phyloP scores from a whole-genome alignment of 2,797 vertebrate genomes.

The Mallotus villosus region DNA sequence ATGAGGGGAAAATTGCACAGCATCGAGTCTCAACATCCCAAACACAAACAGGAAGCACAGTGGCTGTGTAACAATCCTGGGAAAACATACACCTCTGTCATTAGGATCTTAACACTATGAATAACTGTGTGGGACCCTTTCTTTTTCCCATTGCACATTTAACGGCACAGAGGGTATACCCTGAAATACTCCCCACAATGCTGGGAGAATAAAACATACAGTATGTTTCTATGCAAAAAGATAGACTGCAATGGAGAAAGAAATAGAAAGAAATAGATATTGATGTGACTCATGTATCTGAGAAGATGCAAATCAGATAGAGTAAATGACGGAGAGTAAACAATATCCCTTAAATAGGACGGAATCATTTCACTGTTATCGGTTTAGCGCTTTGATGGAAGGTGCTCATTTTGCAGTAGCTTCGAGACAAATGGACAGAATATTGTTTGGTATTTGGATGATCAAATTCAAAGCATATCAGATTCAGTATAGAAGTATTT shows the following conservation, averaged over 20 bases:
- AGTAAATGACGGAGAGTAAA: constrained; percentile 8
- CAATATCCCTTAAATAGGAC: constrained; percentile 1
- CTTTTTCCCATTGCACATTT: constrained; percentile 48
- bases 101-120: constrained; percentile 35
- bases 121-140: constrained; percentile 14
- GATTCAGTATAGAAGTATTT: constrained; percentile 24
- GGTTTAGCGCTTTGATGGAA: constrained; percentile 21
- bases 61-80: constrained; percentile 27
- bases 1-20: constrained; percentile 60
- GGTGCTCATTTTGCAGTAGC: constrained; percentile 8
- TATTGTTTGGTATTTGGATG: constrained; percentile 1
- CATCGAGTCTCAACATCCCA: constrained; percentile 47
- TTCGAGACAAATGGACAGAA: constrained; percentile 12
- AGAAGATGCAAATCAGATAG: constrained; percentile 15
- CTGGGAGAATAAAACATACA: constrained; percentile 32
- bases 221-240: constrained; percentile 22
- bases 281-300: constrained; percentile 10
- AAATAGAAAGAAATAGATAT: constrained; percentile 19
- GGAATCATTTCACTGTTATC: constrained; percentile 1
- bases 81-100: constrained; percentile 40
- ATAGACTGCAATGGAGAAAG: constrained; percentile 19
- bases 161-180: constrained; percentile 31
- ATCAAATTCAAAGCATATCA: constrained; percentile 16
- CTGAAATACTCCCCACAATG: constrained; percentile 10
- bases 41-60: constrained; percentile 36